Conservation (phyloP, 1,140 invertebrate genomes). For the Cheumatopsyche charites region DNA sequence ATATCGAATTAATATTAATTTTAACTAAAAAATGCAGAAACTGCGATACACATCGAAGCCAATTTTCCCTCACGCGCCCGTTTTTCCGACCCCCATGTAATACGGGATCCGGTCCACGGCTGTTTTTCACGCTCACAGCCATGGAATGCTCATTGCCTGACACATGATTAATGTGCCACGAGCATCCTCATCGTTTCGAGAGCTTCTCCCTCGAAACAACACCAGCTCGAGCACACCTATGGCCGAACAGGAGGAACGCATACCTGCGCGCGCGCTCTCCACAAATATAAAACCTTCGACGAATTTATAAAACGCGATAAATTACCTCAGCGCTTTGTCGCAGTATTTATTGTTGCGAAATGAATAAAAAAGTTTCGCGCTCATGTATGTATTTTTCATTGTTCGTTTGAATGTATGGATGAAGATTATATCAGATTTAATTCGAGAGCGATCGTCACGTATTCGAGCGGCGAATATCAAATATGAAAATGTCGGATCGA, state of each 20-base stretch:
- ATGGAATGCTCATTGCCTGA: conserved; percentile 41
- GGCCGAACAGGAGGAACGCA: conserved; percentile 20
- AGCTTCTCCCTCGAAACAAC: neutral
- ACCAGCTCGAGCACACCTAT: neutral
- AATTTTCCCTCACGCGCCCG: neutral
- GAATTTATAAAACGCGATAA: conserved; percentile 43
- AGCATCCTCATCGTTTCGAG: neutral
- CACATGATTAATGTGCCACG: conserved; percentile 36
- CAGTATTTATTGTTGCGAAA: neutral
- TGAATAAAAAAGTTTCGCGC: no score
- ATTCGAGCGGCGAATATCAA: neutral
- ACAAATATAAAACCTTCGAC: conserved; percentile 33
- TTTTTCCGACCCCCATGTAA: neutral
- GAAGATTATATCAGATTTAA: neutral
- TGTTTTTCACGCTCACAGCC: conserved; percentile 26
- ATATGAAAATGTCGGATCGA: neutral
- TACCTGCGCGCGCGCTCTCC: conserved; percentile 40
- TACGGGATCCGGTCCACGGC: neutral
- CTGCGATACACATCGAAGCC: no score
- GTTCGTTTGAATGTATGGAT: neutral
- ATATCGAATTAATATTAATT: no score
- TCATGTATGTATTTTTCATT: no score
- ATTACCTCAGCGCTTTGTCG: conserved; percentile 6
- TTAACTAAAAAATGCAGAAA: no score
- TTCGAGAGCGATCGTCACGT: neutral